Evolutionary conservation across 2,113 vertebrate species (phyloP), one percentile per base, ranked within the genome.

Genomic region (Gambusia affinis): DNA sequence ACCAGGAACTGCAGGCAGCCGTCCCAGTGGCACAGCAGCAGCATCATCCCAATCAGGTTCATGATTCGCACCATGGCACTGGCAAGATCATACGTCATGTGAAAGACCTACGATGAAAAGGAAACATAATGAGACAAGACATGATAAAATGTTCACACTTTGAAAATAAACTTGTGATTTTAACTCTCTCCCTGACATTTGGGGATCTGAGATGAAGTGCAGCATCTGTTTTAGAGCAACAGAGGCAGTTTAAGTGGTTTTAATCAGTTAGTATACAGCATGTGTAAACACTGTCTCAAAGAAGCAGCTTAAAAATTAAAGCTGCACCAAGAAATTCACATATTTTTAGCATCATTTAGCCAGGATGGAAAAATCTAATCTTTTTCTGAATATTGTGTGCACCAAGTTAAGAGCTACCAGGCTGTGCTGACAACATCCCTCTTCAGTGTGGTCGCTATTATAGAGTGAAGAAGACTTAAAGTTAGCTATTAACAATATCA

Each of bases 21-120:
- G 0, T 99, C 98, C 98, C 98, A 99, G 89, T 99, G 98, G 80
- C 98, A 99, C 31, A 99, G 94, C 92, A 99, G 94, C n/a, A 99
- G 93, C 98, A 99, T 99, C 98, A 99, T 99, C 57, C 96, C 97
- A 0, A 99, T 99, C 83, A 99, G 95, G 92, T 99, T 99, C 69
- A 98, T 93, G 66, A 99, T 99, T 61, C 98, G 95, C 83, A 99
- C 94, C 94, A 99, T 97, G 0, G 98, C 98, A 0, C 98, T 99
- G 70, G 98, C 98, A 93, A 99, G 94, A 93, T 99, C 98, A 4
- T 99, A 99, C 86, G 98, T 99, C 98, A 99, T 99, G 93, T 99
- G 98, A 93, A 99, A 99, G 91, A 99, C 98, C 98, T 99, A 90
- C 5, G 24, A 72, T 87, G 81, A 72, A 81, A 75, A 44, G 70